Evolutionary conservation across 2,888 invertebrate genomes (phyloP), one percentile per base, ranked within the genome.

Genomic region (Spodoptera exigua): DNA sequence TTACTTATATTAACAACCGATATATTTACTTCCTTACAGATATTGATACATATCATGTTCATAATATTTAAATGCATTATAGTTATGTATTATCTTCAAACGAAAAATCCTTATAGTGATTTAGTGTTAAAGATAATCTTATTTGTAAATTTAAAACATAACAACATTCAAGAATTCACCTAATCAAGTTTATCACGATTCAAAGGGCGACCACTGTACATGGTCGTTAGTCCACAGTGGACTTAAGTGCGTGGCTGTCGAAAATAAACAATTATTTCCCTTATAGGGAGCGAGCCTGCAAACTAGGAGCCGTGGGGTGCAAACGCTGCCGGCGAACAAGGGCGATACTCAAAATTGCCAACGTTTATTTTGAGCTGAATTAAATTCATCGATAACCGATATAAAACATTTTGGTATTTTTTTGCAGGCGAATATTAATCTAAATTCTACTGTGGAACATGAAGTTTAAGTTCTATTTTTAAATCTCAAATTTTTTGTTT

Each of bases 251-350:
- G 85, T 84, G 78, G 80, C 83, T 85, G 89, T 89, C 86, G 91
- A 92, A 91, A 91, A 91, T 93, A 93, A 94, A 93, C 94, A 94
- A 93, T 94, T 93, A 92, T 93, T 93, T 92, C 89, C 85, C 82
- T 77, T 79, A 83, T 78, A 82, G 85, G 88, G 86, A 82, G 82
- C 84, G 80, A 81, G 83, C 83, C 84, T 81, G 88, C 84, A 84
- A 84, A 85, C 76, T 64, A 67, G 75, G 79, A 84, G 80, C 82
- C 71, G 83, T 86, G 82, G 92, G 92, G 90, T 82, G 84, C 68
- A 58, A 18, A 18, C 66, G 70, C 64, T 18, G 56, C 53, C 17
- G 5, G 18, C 13, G 61, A 59, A 83, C 14, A 83, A 78, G 64
- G 82, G 55, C 35, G 86, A 61, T 84, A 51, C 44, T 40, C 17